Evolutionary conservation across 2,888 invertebrate species (phyloP).

Genomic region (Hylaea fasciaria): DNA sequence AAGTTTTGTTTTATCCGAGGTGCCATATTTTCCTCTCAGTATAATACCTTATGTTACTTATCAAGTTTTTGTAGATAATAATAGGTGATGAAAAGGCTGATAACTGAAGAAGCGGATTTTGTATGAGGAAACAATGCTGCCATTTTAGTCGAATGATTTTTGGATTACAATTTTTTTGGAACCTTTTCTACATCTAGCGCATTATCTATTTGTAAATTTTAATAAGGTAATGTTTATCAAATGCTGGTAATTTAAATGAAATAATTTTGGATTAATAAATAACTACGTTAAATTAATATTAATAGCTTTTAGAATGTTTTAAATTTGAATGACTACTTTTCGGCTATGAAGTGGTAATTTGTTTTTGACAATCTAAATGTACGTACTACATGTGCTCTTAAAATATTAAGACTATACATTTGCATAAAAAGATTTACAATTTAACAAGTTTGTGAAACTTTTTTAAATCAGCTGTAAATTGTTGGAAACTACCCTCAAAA

Average conservation of each 20-base stretch:
- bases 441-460: conserved; percentile 14
- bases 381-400: conserved; percentile 17
- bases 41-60: conserved; percentile 72
- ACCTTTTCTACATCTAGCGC: conserved; percentile 46
- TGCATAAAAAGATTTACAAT: background rate
- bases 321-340: background rate
- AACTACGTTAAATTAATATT: conserved; percentile 5
- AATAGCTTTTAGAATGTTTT: conserved; percentile 14
- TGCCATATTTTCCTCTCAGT: conserved; percentile 23
- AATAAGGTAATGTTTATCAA: conserved; percentile 11
- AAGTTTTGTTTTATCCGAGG: background rate
- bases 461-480: conserved; percentile 1
- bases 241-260: conserved; percentile 3
- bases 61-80: conserved; percentile 77
- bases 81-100: conserved; percentile 82
- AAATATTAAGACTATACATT: background rate
- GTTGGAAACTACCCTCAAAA: conserved; percentile 3
- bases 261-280: background rate
- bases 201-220: conserved; percentile 37
- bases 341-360: conserved; percentile 1
- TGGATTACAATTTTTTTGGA: conserved; percentile 42
- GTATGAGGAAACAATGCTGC: conserved; percentile 59
- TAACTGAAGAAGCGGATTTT: conserved; percentile 71
- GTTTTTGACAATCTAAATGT: conserved; percentile 16
- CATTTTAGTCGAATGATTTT: conserved; percentile 53